Base-by-base conservation (phyloP, 1,140 invertebrate genomes). In the Drosophila simulans region DNA sequence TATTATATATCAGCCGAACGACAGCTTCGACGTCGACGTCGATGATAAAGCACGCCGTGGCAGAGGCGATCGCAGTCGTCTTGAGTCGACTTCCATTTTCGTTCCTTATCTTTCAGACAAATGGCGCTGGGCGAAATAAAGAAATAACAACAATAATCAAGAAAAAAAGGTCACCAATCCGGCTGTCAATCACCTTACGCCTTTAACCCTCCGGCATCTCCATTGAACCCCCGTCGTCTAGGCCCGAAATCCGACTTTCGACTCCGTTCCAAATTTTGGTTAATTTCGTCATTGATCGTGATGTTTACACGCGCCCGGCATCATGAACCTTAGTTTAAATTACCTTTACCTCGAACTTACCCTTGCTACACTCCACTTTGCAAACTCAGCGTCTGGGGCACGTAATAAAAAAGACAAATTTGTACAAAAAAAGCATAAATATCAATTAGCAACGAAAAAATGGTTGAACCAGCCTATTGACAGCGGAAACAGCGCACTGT, bases 181-280 rank as follows among this genome's bases (percentile, higher is more conserved):
- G 27, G 10, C 69, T 82, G 82, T 68, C 83, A 82, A 71, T 81
- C 78, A 86, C 73, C 81, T 84, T 56, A 57, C 56, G 80, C 68
- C 82, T 80, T 76, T 77, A 68, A 37, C 35, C 39, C 69, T 54
- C 63, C 58, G 46, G 59, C 54, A 82, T 53, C 79, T 64, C 49
- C 53, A 60, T 59, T 65, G 60, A 75, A 65, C 72, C 40, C 46
- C 48, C 42, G 10, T 25, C 20, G 22, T 17, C 45, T 68, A 65
- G 64, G 51, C 65, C 59, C 45, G 35, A 68, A 64, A 11, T 25
- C 27, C 15, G 20, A 66, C 37, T 45, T 40, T 25, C 25, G 20
- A 40, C 39, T 52, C n/a, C 27, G 35, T 25, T 69, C 34, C 51
- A 22, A 60, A 40, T 46, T 73, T 72, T 37, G 13, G 55, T 20